Evolutionary conservation across 2,888 invertebrate genomes (phyloP), one percentile per base, ranked within the genome.

Genomic region (Stenchaetothrips biformis): DNA sequence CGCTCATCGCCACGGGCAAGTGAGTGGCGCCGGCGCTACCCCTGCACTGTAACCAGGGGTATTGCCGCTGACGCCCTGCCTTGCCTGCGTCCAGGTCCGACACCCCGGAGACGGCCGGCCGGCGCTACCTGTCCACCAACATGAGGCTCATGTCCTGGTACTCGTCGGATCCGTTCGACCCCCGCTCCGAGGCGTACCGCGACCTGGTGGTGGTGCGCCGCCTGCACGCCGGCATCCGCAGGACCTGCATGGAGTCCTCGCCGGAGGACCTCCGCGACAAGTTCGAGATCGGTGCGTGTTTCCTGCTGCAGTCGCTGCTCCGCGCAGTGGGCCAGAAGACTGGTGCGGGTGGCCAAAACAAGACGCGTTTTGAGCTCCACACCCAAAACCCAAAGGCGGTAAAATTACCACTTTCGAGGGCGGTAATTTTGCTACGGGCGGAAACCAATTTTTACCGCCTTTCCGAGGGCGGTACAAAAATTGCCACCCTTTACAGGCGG

Each of bases 91-190:
- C 21, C 67, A 18, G 67, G n/a, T 67, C 67, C 21, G 67, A 67
- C 67, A 67, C 21, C 67, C 67, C 67, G 21, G 67, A 67, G 21
- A 67, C 67, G 21, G 67, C 67, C 0, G 67, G 67, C 21, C 67
- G 67, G 21, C 67, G 67, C 67, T 67, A 67, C 67, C 67, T 67
- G 21, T 67, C 67, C 67, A 67, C 67, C 67, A 67, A 21, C 67
- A 6, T 18, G 21, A n/a, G 67, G 21, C 67, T 67, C n/a, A 2
- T 67, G 67, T 67, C 67, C 21, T 67, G 67, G 67, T 21, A 21
- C 67, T 21, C 67, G 6, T 67, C 67, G 21, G 67, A 67, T 21
- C 67, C 67, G n/a, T 67, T 67, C 67, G 67, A 67, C 67, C 67
- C 67, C 4, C 67, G 9, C 21, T 67, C 67, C 67, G 67, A 67